Percentiles rank a stretch among this genome's conserved stretches.
phyloP scores from a whole-genome alignment of 2,888 invertebrate species.

The Sesamia inferens region DNA sequence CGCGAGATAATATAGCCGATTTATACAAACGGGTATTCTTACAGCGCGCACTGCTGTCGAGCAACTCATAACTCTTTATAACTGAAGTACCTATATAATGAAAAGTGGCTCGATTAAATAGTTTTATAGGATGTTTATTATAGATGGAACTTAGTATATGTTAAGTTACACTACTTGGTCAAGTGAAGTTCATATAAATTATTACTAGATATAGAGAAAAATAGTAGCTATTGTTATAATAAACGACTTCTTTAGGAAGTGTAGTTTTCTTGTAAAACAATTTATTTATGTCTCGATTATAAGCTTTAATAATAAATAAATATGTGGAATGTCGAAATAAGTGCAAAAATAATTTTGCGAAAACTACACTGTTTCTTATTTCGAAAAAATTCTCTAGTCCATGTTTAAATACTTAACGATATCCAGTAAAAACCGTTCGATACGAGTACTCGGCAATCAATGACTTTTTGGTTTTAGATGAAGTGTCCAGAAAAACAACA shows the following conservation, averaged over 20 bases:
- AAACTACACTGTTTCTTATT: not conserved
- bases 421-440: not conserved
- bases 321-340: too few relatives aligned
- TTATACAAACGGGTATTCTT: constrained; percentile 42
- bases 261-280: not conserved
- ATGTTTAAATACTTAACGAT: constrained; percentile 12
- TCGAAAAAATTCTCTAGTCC: not conserved
- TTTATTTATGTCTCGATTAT: too few relatives aligned
- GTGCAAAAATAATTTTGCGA: not conserved
- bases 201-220: not conserved
- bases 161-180: constrained; percentile 21
- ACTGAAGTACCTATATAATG: constrained; percentile 38
- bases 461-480: not conserved
- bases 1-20: constrained; percentile 44
- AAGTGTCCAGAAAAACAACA: constrained; percentile 4
- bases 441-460: not conserved
- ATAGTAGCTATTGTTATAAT: not conserved
- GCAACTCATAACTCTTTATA: constrained; percentile 28
- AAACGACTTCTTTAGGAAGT: not conserved
- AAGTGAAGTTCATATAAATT: not conserved
- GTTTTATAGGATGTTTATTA: constrained; percentile 30
- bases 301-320: too few relatives aligned
- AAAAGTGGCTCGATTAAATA: constrained; percentile 33
- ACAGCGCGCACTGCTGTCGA: constrained; percentile 5
- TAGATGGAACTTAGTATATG: constrained; percentile 10